Percentiles rank a stretch among this genome's conserved stretches.
Conservation (phyloP, 2,888 invertebrate species). For the Tipula confusa region DNA sequence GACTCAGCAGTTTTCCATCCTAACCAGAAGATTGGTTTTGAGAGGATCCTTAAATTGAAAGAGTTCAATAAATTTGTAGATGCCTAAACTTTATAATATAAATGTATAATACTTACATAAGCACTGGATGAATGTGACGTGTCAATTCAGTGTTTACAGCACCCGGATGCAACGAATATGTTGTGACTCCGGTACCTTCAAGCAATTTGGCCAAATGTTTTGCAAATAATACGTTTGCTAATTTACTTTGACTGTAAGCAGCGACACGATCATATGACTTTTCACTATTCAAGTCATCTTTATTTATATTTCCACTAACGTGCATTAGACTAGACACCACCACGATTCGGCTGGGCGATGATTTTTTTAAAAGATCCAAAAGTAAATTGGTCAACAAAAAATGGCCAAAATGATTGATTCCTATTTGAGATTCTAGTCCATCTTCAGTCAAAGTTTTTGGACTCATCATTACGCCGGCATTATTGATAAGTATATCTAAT, state of each 20-base stretch:
- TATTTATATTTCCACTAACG: slow-evolving; percentile 59
- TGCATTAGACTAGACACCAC: slow-evolving; percentile 66
- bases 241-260: slow-evolving; percentile 76
- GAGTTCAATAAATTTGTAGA: neutral
- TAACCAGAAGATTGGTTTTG: slow-evolving; percentile 62
- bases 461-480: slow-evolving; percentile 76
- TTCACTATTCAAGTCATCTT: slow-evolving; percentile 65
- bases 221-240: slow-evolving; percentile 72
- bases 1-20: slow-evolving; percentile 62
- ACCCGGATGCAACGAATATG: slow-evolving; percentile 75
- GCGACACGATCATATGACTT: slow-evolving; percentile 57
- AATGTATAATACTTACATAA: slow-evolving; percentile 48
- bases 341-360: slow-evolving; percentile 65
- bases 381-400: slow-evolving; percentile 73
- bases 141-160: slow-evolving; percentile 67
- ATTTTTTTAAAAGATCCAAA: slow-evolving; percentile 57
- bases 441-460: slow-evolving; percentile 63
- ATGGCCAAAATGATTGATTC: slow-evolving; percentile 78
- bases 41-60: slow-evolving; percentile 29
- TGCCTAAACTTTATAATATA: no score
- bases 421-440: slow-evolving; percentile 76
- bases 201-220: slow-evolving; percentile 61
- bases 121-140: slow-evolving; percentile 50
- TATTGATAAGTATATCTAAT: slow-evolving; percentile 73
- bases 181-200: slow-evolving; percentile 67